Conservation (phyloP, 2,888 invertebrate species). For the Sympetrum striolatum region DNA sequence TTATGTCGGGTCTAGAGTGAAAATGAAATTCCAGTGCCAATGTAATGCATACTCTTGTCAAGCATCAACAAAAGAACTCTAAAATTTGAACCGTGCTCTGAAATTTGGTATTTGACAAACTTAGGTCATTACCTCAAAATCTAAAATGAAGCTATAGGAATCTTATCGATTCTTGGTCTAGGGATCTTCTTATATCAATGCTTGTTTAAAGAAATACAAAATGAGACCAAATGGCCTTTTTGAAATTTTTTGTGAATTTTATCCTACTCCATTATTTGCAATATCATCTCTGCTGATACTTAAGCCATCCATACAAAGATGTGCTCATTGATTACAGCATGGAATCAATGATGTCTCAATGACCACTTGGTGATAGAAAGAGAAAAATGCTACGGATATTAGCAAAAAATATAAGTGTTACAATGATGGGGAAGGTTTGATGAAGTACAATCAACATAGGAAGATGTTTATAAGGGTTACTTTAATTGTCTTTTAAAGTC, state of each 20-base stretch:
- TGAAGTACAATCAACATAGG: background rate
- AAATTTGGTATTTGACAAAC: background rate
- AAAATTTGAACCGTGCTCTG: background rate
- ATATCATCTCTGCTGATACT: background rate
- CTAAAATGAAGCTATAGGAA: background rate
- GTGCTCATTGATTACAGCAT: background rate
- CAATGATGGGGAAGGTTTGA: background rate
- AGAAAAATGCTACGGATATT: background rate
- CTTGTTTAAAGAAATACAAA: background rate
- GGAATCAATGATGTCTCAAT: background rate
- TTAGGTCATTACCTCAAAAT: background rate
- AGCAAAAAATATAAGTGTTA: background rate
- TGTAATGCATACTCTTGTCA: background rate
- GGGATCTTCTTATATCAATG: background rate
- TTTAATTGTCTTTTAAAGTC: background rate
- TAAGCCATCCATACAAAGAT: background rate
- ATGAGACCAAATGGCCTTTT: background rate
- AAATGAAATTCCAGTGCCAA: background rate
- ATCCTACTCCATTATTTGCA: background rate
- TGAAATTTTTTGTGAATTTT: background rate
- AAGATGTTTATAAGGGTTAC: background rate
- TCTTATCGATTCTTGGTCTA: background rate
- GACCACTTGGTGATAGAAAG: background rate
- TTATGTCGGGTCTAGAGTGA: background rate
- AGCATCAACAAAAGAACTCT: background rate